phyloP scores from a whole-genome alignment of 2,113 vertebrate genomes.

The Albula goreensis region DNA sequence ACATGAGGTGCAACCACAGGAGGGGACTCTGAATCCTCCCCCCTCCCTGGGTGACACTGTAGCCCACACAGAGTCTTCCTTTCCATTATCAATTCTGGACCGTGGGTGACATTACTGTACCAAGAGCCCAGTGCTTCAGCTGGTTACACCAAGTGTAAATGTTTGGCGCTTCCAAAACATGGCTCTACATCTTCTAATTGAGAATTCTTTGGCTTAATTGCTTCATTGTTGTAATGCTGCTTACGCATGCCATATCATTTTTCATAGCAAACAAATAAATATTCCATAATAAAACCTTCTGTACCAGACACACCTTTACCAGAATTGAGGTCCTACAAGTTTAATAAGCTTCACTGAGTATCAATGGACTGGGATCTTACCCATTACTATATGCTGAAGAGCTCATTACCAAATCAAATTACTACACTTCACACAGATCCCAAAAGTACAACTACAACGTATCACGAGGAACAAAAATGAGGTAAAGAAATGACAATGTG shows the following conservation, averaged over 20 bases:
- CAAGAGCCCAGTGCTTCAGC: no score
- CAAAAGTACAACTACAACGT: constrained; percentile 11
- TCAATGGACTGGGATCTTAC: neutral
- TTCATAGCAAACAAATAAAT: neutral
- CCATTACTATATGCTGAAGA: neutral
- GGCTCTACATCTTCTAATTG: no score
- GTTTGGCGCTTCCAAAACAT: no score
- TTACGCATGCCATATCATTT: neutral
- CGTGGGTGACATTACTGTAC: no score
- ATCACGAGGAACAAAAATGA: neutral
- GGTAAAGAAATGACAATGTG: neutral
- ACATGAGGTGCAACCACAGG: neutral
- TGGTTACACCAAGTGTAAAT: no score
- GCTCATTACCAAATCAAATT: constrained; percentile 38
- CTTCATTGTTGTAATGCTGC: constrained; percentile 8
- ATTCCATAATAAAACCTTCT: no score
- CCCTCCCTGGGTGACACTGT: neutral
- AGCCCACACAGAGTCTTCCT: no score
- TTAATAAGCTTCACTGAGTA: neutral
- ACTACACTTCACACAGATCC: constrained; percentile 1
- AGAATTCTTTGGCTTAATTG: neutral
- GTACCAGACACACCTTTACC: neutral
- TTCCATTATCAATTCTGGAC: no score
- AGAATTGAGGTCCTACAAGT: neutral
- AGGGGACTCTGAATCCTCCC: neutral